Conservation (phyloP, 2,888 invertebrate species). For the Bimastos eiseni region DNA sequence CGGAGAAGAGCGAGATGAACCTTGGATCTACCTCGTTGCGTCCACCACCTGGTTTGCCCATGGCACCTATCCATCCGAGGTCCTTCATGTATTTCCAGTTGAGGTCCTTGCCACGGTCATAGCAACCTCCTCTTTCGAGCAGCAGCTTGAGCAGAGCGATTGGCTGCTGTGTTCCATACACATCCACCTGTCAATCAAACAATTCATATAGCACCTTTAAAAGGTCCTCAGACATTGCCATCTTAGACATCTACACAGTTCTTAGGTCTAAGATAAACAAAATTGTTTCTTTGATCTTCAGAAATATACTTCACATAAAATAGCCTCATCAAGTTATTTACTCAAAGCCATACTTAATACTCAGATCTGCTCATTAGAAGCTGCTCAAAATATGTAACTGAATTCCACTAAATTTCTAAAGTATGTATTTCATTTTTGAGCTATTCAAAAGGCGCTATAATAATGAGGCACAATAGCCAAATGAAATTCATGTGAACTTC, state of each 20-base stretch:
- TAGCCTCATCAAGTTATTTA: too few species aligned
- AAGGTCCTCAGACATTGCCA: not conserved
- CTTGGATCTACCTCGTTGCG: constrained; percentile 79
- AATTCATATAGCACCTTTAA: not conserved
- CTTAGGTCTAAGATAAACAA: too few species aligned
- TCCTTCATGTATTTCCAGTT: constrained; percentile 85
- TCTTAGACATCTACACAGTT: not conserved
- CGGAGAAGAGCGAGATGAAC: constrained; percentile 86
- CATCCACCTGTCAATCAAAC: constrained; percentile 67
- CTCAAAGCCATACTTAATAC: too few species aligned
- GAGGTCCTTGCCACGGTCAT: constrained; percentile 83
- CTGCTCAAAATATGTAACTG: too few species aligned
- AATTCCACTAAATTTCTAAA: too few species aligned
- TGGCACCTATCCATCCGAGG: constrained; percentile 67
- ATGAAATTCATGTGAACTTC: too few species aligned
- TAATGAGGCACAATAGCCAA: too few species aligned
- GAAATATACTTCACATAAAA: too few species aligned
- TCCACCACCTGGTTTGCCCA: constrained; percentile 77
- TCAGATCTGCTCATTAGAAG: too few species aligned
- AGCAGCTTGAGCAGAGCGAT: constrained; percentile 86
- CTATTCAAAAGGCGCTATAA: too few species aligned
- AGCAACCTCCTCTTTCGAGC: constrained; percentile 86
- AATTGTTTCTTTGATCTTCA: too few species aligned
- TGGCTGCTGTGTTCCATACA: constrained; percentile 90
- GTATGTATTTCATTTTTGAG: too few species aligned